Evolutionary conservation across 2,797 vertebrate species (phyloP).

Genomic region (Helicolenus hilgendorfi): DNA sequence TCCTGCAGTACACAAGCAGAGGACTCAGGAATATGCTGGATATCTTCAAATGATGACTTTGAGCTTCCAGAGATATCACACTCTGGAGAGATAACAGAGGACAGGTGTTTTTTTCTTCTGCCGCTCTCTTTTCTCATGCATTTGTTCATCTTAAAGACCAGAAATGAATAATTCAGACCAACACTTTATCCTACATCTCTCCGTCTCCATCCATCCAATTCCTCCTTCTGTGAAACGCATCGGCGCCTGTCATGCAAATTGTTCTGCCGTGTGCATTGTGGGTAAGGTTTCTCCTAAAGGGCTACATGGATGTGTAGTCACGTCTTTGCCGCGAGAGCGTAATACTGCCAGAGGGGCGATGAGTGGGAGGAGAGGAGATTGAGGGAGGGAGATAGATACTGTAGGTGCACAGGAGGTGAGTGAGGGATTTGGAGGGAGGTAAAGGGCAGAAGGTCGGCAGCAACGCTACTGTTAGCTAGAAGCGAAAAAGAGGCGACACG

Average conservation of each 20-base stretch:
- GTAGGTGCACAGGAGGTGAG: constrained; percentile 34
- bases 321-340: constrained; percentile 61
- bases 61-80: constrained; percentile 49
- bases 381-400: constrained; percentile 21
- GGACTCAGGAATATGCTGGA: background rate
- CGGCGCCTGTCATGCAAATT: constrained; percentile 75
- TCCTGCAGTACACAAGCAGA: background rate
- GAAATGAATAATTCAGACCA: constrained; percentile 76
- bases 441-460: constrained; percentile 21
- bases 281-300: constrained; percentile 75
- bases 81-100: constrained; percentile 66
- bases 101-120: constrained; percentile 31
- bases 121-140: constrained; percentile 12
- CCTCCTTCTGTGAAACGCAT: constrained; percentile 46
- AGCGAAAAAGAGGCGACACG: background rate
- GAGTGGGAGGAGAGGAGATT: constrained; percentile 35
- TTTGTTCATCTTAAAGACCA: constrained; percentile 38
- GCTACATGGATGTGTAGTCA: constrained; percentile 83
- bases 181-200: constrained; percentile 34
- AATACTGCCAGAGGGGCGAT: constrained; percentile 8
- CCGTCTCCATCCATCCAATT: constrained; percentile 18
- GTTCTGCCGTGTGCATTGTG: constrained; percentile 31
- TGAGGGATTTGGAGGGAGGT: constrained; percentile 23
- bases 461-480: background rate
- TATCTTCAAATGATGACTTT: constrained; percentile 61